Base-by-base conservation (phyloP, 1,140 invertebrate species). In the Gonioctena quinquepunctata region DNA sequence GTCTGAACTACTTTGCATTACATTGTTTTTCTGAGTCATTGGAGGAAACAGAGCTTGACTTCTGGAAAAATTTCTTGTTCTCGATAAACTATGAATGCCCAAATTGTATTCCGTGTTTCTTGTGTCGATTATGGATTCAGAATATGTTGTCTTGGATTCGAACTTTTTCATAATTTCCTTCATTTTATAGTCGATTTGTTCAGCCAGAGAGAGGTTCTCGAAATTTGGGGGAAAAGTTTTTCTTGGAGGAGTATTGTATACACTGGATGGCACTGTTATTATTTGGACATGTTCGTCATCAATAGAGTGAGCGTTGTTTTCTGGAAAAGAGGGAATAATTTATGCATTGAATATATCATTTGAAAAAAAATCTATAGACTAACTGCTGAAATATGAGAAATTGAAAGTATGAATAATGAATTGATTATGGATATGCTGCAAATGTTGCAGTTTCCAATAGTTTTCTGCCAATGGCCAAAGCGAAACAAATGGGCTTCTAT, bases 121-220 rank as follows among this genome's bases (percentile, higher is more conserved):
- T 2, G 73, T 73, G 62, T 82, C 80, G 2, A 77, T 78, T 0
- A 77, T 68, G 1, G 77, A 78, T 62, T 77, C 75, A n/a, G 66
- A 22, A 71, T 81, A 81, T 8, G 68, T 69, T 13, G 73, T 74
- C 25, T 73, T 66, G 19, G 72, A 66, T 22, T 75, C 76, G 65
- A 78, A 75, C 25, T 73, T 75, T 27, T 67, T 71, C 81, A 82
- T 82, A 26, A 82, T 71, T 76, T 80, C 79, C 66, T 79, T 75
- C 79, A 82, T 81, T 42, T 79, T 76, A 21, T 69, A 65, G 75
- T 83, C 81, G 28, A 82, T 79, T 72, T 80, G 73, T 19, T 82
- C 80, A 7, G 65, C 65, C 13, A 83, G 22, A 7, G 75, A 63
- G 54, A 81, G 64, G 25, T 73, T 66, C 27, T 52, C 62, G 26